phyloP scores from a whole-genome alignment of 1,140 invertebrate genomes.

The Cardiocondyla obscurior region DNA sequence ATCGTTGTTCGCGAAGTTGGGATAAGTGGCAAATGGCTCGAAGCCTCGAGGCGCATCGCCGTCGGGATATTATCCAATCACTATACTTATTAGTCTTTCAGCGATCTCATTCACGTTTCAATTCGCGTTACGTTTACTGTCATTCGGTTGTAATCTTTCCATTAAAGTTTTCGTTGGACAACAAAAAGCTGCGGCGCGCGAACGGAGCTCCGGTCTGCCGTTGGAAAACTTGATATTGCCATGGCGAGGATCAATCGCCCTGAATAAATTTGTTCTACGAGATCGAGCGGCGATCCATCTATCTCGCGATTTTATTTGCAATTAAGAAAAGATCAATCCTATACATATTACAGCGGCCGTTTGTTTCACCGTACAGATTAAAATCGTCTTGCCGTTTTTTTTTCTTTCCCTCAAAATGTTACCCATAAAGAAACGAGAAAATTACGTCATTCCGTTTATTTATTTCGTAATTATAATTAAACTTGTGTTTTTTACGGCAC shows the following conservation, averaged over 20 bases:
- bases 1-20: slow-evolving; percentile 54
- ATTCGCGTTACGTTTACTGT: slow-evolving; percentile 67
- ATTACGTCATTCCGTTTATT: background rate
- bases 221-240: slow-evolving; percentile 66
- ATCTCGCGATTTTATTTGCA: slow-evolving; percentile 44
- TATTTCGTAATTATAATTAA: background rate
- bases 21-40: slow-evolving; percentile 58
- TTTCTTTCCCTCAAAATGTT: background rate
- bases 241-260: slow-evolving; percentile 57
- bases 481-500: background rate
- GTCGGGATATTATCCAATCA: slow-evolving; percentile 64
- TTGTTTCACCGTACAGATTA: background rate
- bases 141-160: slow-evolving; percentile 70
- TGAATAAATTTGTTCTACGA: slow-evolving; percentile 67
- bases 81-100: slow-evolving; percentile 66
- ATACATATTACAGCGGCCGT: background rate
- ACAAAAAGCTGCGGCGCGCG: slow-evolving; percentile 43
- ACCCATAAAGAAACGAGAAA: background rate
- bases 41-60: slow-evolving; percentile 39
- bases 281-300: slow-evolving; percentile 51
- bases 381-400: background rate
- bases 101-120: slow-evolving; percentile 69
- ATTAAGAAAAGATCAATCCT: slow-evolving; percentile 39
- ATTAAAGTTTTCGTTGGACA: slow-evolving; percentile 68
- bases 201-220: background rate